Evolutionary conservation across 1,140 invertebrate species (phyloP), one percentile per base, ranked within the genome.

Genomic region (Diorhabda elongata): DNA sequence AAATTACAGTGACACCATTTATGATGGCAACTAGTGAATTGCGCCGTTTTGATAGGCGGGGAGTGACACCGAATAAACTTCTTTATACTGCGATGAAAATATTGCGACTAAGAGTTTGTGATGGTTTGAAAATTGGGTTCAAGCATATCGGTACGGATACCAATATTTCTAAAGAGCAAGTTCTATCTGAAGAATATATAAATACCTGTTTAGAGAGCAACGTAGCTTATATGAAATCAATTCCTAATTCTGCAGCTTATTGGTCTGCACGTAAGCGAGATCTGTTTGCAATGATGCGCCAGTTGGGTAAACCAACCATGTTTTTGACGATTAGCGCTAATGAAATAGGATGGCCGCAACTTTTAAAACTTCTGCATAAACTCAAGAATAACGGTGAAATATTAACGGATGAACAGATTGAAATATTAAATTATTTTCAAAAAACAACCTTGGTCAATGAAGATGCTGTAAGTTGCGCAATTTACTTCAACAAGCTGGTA

Each of bases 401-500:
- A 58, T 73, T 80, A 61, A 61, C 72, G 26, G 64, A 74, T 62
- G 74, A 71, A 67, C 56, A 67, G 42, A 58, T 61, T 26, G 60
- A 60, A 61, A 8, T 64, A 60, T 63, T 82, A 42, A 5, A 73
- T 64, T 78, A 61, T 69, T 67, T 76, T 4, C 60, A 76, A 58
- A 81, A 79, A 73, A 63, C 57, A 62, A 70, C 65, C 61, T 68
- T 83, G 42, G 65, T 83, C 0, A 81, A 82, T 73, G 77, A 80
- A 70, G 83, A 84, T 76, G 76, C 82, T 4, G 80, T 67, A 81
- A n/a, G n/a, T n/a, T n/a, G n/a, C n/a, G n/a, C n/a, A n/a, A n/a
- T n/a, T n/a, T n/a, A n/a, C n/a, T n/a, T n/a, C n/a, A n/a, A n/a
- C n/a, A n/a, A 80, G 74, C 73, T 77, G 58, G 74, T 81, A 4